Base-by-base conservation (phyloP, 2,113 vertebrate genomes). In the Lethenteron reissneri region DNA sequence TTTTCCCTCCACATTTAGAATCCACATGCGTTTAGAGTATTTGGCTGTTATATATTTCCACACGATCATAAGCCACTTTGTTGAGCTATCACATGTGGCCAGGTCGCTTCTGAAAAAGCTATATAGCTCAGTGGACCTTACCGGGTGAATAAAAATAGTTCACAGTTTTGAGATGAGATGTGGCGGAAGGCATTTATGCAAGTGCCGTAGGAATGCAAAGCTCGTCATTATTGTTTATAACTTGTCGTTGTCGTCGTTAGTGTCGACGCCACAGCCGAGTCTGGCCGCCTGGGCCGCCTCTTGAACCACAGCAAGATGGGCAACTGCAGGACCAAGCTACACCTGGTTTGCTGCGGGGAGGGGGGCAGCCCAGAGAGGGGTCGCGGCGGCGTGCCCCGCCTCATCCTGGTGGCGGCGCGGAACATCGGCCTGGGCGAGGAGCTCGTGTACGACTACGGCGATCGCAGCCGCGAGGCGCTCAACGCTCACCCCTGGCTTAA, bases 221-320 rank as follows among this genome's bases (percentile, higher is more conserved):
- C 41, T 41, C 41, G 41, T 41, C 41, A 41, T 41, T 41, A 41
- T 41, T 41, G 41, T 41, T 41, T 41, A 5, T 72, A 11, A 19
- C 25, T 41, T 71, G 8, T 71, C 69, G 56, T 59, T 74, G 14
- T 76, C 71, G 71, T 41, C 2, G 0, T 17, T 77, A 97, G 92
- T 69, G 87, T 97, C 70, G 92, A 97, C 15, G 92, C 89, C 10
- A 97, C 94, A 0, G 81, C 83, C 60, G 94, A 97, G 80, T 88
- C 86, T 0, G 76, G 76, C 12, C 89, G 89, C 8, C 81, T 92
- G 14, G 94, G 94, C 1, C 80, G 94, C 58, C 82, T 97, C 58
- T 83, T 97, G 72, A 97, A 95, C 74, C 94, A 97, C 83, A 95
- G 94, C 77, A 95, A 97, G 76, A 84, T 76, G 41, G 94, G 92